Evolutionary conservation across 2,888 invertebrate species (phyloP).

Genomic region (Thalpophila matura): DNA sequence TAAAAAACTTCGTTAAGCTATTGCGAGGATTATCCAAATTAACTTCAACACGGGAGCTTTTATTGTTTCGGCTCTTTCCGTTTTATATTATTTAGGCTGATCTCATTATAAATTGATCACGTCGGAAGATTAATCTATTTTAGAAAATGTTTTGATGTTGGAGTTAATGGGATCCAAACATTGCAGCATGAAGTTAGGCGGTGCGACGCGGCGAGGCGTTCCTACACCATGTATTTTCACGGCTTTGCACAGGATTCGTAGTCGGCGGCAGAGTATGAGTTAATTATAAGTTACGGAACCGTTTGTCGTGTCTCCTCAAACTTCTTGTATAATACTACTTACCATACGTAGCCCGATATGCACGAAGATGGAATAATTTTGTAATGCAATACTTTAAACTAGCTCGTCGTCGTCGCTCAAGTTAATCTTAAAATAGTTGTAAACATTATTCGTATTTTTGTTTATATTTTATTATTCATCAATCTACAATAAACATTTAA

Average conservation of each 20-base stretch:
- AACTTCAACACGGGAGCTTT: constrained; percentile 56
- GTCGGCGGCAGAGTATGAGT: constrained; percentile 42
- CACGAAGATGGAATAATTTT: constrained; percentile 40
- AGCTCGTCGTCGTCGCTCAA: background rate
- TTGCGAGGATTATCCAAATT: constrained; percentile 63
- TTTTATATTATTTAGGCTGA: constrained; percentile 39
- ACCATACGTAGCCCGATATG: constrained; percentile 39
- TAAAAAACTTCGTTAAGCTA: constrained; percentile 62
- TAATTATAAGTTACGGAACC: constrained; percentile 66
- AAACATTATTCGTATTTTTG: background rate
- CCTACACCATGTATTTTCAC: constrained; percentile 36
- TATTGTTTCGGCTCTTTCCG: constrained; percentile 54
- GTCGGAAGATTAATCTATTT: background rate
- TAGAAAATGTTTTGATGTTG: background rate
- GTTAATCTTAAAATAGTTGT: background rate
- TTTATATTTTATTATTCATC: background rate
- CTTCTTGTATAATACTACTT: constrained; percentile 43
- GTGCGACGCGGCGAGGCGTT: background rate
- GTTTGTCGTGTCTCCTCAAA: constrained; percentile 35
- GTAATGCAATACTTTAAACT: constrained; percentile 11
- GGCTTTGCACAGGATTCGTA: constrained; percentile 37
- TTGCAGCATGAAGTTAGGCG: constrained; percentile 17
- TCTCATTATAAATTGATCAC: constrained; percentile 14
- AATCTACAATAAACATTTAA: too few relatives aligned
- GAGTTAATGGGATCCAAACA: constrained; percentile 3